Base-by-base conservation (phyloP, 2,113 vertebrate species). In the Myotis yumanensis region DNA sequence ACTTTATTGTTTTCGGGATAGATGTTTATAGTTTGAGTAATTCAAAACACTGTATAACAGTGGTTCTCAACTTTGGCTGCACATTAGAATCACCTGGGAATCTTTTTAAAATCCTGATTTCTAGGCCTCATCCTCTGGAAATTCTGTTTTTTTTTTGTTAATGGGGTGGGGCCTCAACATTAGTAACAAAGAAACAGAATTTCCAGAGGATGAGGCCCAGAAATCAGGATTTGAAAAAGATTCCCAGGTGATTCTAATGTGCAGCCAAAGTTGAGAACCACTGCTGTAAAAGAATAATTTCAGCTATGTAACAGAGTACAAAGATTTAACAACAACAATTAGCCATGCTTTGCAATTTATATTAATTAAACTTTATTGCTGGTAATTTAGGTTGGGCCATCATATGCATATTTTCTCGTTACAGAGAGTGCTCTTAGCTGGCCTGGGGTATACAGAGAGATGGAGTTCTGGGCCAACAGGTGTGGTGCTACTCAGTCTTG, bases 331-430 rank as follows among this genome's bases (percentile, higher is more conserved):
- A 51, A 30, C 40, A 51, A 20, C 57, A 89, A 43, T 95, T 91
- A 96, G 59, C 57, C 28, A 51, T 85, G 89, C 77, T 91, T 91
- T 91, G 71, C 22, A 85, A 22, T 91, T 93, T 95, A 66, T 94
- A 46, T 96, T 91, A 84, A 80, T 94, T 94, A 94, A 68, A 35
- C 22, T 22, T 89, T 54, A 93, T 80, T 17, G 23, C 0, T 11
- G 37, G 64, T 93, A 76, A 86, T 92, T 94, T 87, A 76, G 35
- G n/a, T 93, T 91, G 62, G 80, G 62, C 48, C 43, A 25, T 90
- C 54, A 3, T 62, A 16, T 18, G 28, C 48, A 10, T 77, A 30
- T 89, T 95, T 88, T 90, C 48, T 81, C 46, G 43, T 77, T 32
- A 43, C 11, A 77, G 66, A 79, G 43, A 40, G 30, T 71, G 37